Percentiles rank a stretch among this genome's conserved stretches.
These are phyloP conservation scores for Eristalis tenax DNA, from an alignment of 2,888 invertebrate genomes.

Conservation along the genomic window DNA sequence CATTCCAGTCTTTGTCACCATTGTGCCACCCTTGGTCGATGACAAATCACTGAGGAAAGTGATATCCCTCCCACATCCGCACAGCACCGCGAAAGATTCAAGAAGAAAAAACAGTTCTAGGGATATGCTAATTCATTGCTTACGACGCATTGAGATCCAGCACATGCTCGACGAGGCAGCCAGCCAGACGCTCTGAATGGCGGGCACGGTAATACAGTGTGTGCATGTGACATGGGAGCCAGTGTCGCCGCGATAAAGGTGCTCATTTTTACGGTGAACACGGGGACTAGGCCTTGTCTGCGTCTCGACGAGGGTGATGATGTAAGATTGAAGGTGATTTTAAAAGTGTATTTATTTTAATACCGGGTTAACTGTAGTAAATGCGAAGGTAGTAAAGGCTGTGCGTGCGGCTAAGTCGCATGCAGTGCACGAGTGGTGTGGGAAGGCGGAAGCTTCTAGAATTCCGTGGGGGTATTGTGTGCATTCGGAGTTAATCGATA, in stretches of 20 bases:
- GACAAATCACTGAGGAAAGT: constrained; percentile 15
- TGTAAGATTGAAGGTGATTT: constrained; percentile 58
- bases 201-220: constrained; percentile 38
- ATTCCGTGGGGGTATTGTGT: background rate
- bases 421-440: background rate
- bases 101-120: background rate
- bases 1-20: constrained; percentile 1
- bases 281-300: constrained; percentile 2
- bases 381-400: constrained; percentile 36
- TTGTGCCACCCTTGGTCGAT: background rate
- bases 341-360: constrained; percentile 64
- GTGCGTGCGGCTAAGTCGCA: constrained; percentile 33
- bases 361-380: constrained; percentile 60
- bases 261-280: constrained; percentile 35
- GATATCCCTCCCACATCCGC: constrained; percentile 12
- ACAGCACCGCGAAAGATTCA: background rate
- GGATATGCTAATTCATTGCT: constrained; percentile 60
- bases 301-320: constrained; percentile 2
- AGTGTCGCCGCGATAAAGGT: background rate
- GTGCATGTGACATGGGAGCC: constrained; percentile 40
- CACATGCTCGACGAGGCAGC: constrained; percentile 14
- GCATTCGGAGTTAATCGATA: background rate
- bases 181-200: constrained; percentile 9
- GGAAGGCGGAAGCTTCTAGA: background rate
- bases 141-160: constrained; percentile 45